phyloP scores from a whole-genome alignment of 2,888 invertebrate genomes.

The Nineta flava region DNA sequence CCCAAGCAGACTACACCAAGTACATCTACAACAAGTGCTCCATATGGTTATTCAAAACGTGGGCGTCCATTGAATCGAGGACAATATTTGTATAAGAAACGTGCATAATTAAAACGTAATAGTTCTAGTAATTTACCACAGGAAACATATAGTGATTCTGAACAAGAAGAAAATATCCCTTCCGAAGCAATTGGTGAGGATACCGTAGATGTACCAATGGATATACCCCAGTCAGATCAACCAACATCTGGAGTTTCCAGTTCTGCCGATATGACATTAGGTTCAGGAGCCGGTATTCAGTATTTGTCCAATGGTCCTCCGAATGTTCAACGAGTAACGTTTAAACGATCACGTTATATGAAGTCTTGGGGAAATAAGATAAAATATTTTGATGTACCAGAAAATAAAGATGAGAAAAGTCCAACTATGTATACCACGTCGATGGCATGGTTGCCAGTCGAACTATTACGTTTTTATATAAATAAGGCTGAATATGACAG shows the following conservation, averaged over 20 bases:
- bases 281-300: not conserved
- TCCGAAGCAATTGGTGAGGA: not conserved
- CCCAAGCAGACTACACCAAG: no score
- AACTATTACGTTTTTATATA: not conserved
- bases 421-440: not conserved
- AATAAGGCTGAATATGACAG: not conserved
- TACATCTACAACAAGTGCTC: not conserved
- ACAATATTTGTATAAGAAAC: no score
- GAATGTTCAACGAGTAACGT: not conserved
- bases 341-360: not conserved
- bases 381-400: not conserved
- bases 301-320: not conserved
- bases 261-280: not conserved
- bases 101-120: no score
- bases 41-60: not conserved
- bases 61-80: no score
- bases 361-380: not conserved
- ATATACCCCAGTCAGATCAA: not conserved
- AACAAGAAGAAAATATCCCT: no score
- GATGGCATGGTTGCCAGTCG: not conserved
- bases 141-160: not conserved
- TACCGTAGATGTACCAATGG: not conserved
- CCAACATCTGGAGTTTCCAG: not conserved
- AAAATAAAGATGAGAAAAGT: no score
- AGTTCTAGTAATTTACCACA: not conserved